Evolutionary conservation across 2,888 invertebrate genomes (phyloP).

Genomic region (Cataglyphis livida): DNA sequence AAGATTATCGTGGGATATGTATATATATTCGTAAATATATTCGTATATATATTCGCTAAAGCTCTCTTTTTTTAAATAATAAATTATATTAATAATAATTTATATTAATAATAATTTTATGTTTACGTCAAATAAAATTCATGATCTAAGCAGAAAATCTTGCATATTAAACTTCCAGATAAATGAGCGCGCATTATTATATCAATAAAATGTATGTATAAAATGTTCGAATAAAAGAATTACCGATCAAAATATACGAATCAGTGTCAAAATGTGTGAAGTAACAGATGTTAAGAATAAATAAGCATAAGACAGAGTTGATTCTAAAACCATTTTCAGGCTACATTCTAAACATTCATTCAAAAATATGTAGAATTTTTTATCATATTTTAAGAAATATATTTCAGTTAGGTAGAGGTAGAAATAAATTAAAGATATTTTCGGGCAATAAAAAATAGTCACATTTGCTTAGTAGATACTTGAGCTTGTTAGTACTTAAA

Average conservation of each 20-base stretch:
- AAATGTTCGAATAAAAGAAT: neutral
- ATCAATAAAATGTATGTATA: neutral
- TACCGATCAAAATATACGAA: neutral
- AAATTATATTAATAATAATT: neutral
- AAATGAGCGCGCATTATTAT: neutral
- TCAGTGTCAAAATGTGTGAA: neutral
- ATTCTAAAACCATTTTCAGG: constrained; percentile 11
- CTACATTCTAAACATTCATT: neutral
- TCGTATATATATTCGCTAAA: neutral
- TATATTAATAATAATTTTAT: neutral
- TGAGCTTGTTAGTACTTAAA: neutral
- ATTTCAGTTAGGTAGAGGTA: neutral
- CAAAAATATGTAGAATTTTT: neutral
- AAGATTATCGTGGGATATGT: neutral
- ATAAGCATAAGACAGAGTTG: constrained; percentile 1
- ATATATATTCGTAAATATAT: neutral
- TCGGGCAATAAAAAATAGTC: neutral
- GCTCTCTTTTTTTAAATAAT: neutral
- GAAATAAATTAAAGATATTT: neutral
- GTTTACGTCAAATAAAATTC: neutral
- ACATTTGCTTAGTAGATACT: neutral
- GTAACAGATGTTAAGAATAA: constrained; percentile 36
- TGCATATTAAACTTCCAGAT: neutral
- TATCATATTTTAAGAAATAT: neutral
- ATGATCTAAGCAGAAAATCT: neutral